Conservation (phyloP, 2,888 invertebrate genomes). For the Hecatera dysodea region DNA sequence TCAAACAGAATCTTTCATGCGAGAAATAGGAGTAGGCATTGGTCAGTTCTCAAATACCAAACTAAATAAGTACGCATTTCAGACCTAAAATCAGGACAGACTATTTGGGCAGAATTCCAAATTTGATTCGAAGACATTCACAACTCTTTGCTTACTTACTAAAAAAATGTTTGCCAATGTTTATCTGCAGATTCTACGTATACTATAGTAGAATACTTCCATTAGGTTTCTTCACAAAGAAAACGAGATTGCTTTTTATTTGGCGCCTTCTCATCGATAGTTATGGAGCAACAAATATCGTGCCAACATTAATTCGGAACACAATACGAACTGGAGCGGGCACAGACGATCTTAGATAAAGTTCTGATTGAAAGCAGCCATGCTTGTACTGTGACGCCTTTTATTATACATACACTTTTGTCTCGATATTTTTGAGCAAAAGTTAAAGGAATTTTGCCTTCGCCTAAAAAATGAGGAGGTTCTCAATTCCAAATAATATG, state of each 20-base stretch:
- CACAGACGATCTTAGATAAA: slow-evolving; percentile 21
- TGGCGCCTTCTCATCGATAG: slow-evolving; percentile 14
- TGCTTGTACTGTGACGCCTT: slow-evolving; percentile 4
- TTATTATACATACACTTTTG: not conserved
- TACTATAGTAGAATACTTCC: not conserved
- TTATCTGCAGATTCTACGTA: not conserved
- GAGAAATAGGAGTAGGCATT: not conserved
- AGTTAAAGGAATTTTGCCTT: not conserved
- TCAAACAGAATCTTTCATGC: not conserved
- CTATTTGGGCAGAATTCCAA: slow-evolving; percentile 1
- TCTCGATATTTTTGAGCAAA: slow-evolving; percentile 17
- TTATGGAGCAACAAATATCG: slow-evolving; percentile 19
- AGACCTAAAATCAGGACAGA: not conserved
- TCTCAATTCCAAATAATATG: too few species aligned
- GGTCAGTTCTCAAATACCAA: not conserved
- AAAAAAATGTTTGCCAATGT: not conserved
- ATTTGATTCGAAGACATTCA: not conserved
- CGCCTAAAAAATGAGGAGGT: too few species aligned
- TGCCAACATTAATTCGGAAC: slow-evolving; percentile 28
- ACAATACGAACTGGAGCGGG: slow-evolving; percentile 23
- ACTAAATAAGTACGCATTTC: not conserved
- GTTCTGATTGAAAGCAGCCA: slow-evolving; percentile 40
- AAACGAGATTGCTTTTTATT: slow-evolving; percentile 32
- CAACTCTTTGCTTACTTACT: not conserved
- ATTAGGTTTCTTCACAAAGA: slow-evolving; percentile 7